Conservation (phyloP, 1,140 invertebrate species). For the Megalonaias nervosa region DNA sequence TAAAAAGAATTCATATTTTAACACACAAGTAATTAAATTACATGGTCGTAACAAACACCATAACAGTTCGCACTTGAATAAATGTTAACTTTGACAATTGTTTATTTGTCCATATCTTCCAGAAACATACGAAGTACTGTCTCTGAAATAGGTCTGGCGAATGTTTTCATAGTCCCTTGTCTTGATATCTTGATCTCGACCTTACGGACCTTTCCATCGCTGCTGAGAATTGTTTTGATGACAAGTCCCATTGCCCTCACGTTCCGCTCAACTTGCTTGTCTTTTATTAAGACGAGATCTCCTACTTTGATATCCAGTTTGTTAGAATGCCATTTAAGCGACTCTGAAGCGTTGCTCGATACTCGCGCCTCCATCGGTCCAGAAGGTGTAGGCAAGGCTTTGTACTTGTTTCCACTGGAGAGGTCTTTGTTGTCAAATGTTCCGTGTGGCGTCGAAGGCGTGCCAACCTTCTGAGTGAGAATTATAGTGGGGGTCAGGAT, state of each 20-base stretch:
- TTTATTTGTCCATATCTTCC: too few relatives aligned
- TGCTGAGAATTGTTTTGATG: not conserved
- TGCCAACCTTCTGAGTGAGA: slow-evolving; percentile 14
- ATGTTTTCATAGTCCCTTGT: not conserved
- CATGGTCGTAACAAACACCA: too few relatives aligned
- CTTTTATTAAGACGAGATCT: slow-evolving; percentile 20
- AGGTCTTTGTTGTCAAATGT: slow-evolving; percentile 7
- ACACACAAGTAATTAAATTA: too few relatives aligned
- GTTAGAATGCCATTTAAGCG: slow-evolving; percentile 4
- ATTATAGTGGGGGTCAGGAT: slow-evolving; percentile 12
- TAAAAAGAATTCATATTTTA: too few relatives aligned
- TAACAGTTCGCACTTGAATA: too few relatives aligned
- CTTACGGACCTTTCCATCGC: slow-evolving; percentile 13
- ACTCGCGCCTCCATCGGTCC: slow-evolving; percentile 32
- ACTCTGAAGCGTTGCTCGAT: slow-evolving; percentile 18
- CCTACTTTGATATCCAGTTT: slow-evolving; percentile 1
- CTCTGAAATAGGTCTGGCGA: not conserved
- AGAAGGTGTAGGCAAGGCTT: slow-evolving; percentile 21
- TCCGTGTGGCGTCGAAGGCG: not conserved
- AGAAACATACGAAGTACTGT: not conserved
- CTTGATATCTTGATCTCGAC: slow-evolving; percentile 7
- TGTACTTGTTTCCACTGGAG: slow-evolving; percentile 26
- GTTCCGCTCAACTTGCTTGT: slow-evolving; percentile 7
- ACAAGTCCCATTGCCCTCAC: slow-evolving; percentile 1
- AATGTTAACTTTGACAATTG: too few relatives aligned